These are phyloP conservation scores for Sceloporus undulatus DNA, from an alignment of 2,113 vertebrate genomes.

Conservation along the genomic window DNA sequence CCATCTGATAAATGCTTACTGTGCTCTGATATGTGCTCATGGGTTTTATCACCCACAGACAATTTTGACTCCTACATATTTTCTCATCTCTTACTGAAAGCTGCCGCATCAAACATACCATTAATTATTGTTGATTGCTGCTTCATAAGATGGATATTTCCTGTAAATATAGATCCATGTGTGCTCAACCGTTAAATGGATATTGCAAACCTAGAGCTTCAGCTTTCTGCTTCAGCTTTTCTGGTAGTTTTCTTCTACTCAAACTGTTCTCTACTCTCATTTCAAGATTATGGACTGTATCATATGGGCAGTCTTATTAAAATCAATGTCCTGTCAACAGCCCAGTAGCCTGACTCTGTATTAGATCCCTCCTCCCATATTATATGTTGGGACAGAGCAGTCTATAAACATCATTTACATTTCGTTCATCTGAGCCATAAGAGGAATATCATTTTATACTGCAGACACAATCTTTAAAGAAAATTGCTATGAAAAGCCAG, in stretches of 20 bases:
- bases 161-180: not conserved
- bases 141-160: conserved; percentile 1
- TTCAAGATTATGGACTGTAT: not conserved
- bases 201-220: not conserved
- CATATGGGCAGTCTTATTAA: no score
- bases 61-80: not conserved
- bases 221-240: not conserved
- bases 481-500: no score
- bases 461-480: no score
- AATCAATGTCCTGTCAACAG: not conserved
- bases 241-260: not conserved
- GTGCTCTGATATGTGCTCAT: not conserved
- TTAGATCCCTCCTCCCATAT: not conserved
- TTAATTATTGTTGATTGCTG: not conserved
- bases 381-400: not conserved
- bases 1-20: not conserved
- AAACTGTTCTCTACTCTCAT: not conserved
- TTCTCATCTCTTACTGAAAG: conserved; percentile 6
- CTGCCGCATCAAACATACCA: not conserved
- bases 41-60: not conserved
- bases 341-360: not conserved
- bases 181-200: not conserved
- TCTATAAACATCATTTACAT: no score
- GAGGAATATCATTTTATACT: no score
- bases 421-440: no score